Conservation (phyloP, 1,140 invertebrate species). For the Episyrphus balteatus region DNA sequence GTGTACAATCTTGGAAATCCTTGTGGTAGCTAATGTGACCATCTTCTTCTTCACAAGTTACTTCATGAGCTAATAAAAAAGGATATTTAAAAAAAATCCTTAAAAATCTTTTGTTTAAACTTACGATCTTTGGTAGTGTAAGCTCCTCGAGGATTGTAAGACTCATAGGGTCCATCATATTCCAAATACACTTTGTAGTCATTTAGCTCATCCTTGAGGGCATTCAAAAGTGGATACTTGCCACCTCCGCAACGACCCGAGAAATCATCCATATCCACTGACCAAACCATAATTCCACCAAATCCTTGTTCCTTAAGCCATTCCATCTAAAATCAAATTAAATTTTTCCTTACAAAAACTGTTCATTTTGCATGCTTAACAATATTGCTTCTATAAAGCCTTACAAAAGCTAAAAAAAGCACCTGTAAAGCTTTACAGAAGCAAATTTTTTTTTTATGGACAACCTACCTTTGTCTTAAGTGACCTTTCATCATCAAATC, state of each 20-base stretch:
- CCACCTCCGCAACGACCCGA: conserved; percentile 77
- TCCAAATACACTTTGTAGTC: conserved; percentile 76
- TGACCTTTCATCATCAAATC: conserved; percentile 89
- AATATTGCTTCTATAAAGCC: no score
- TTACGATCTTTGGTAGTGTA: conserved; percentile 81
- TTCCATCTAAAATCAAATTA: conserved; percentile 54
- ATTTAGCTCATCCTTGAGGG: conserved; percentile 74
- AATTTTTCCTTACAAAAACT: conserved; percentile 78
- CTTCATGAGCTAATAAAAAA: conserved; percentile 62
- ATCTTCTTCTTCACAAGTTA: conserved; percentile 83
- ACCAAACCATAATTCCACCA: conserved; percentile 96
- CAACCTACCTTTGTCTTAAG: conserved; percentile 75
- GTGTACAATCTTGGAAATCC: conserved; percentile 83
- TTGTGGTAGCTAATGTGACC: conserved; percentile 87
- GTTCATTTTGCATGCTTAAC: no score
- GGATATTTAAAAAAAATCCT: neutral
- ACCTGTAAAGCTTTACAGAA: neutral
- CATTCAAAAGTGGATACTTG: conserved; percentile 79
- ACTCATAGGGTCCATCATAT: conserved; percentile 78
- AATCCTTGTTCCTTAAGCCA: conserved; percentile 91
- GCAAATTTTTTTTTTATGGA: neutral
- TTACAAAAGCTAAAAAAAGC: neutral
- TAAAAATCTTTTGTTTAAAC: conserved; percentile 27
- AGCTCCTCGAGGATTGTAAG: conserved; percentile 53
- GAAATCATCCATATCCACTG: conserved; percentile 93